Conservation (phyloP, 2,113 vertebrate genomes). For the Alligator sinensis region DNA sequence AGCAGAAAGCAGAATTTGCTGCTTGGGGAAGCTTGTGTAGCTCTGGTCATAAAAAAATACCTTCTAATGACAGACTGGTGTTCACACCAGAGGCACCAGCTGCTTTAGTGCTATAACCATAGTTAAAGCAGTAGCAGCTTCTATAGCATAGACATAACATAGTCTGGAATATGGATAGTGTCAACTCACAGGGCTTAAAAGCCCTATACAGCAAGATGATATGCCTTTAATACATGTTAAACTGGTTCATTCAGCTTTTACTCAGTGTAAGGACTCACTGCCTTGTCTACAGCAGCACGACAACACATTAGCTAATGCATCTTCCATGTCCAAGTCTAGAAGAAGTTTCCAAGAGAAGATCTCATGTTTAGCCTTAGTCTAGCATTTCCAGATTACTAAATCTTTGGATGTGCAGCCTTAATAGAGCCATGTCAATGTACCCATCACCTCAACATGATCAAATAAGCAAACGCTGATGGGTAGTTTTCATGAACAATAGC, state of each 20-base stretch:
- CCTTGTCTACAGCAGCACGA: neutral
- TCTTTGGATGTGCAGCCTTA: too few relatives aligned
- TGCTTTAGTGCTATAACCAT: too few relatives aligned
- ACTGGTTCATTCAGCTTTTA: neutral
- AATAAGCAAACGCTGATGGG: neutral
- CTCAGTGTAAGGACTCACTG: neutral
- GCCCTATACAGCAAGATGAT: neutral
- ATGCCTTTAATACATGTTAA: neutral
- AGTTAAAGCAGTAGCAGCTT: too few relatives aligned
- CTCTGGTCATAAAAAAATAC: too few relatives aligned
- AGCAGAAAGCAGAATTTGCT: too few relatives aligned
- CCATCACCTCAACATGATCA: neutral
- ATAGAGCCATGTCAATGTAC: neutral
- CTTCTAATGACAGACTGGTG: too few relatives aligned
- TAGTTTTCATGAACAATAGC: neutral
- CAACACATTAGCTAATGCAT: neutral
- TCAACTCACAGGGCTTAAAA: neutral
- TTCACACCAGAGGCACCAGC: too few relatives aligned
- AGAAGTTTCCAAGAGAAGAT: neutral
- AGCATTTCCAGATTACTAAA: neutral
- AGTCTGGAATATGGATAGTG: too few relatives aligned
- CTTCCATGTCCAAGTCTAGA: neutral
- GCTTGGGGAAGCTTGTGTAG: too few relatives aligned
- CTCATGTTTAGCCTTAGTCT: neutral
- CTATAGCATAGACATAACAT: too few relatives aligned